These are phyloP conservation scores for Hydrozoanthus gracilis DNA, from an alignment of 92 coral and sea anemone genomes.

Conservation along the genomic window DNA sequence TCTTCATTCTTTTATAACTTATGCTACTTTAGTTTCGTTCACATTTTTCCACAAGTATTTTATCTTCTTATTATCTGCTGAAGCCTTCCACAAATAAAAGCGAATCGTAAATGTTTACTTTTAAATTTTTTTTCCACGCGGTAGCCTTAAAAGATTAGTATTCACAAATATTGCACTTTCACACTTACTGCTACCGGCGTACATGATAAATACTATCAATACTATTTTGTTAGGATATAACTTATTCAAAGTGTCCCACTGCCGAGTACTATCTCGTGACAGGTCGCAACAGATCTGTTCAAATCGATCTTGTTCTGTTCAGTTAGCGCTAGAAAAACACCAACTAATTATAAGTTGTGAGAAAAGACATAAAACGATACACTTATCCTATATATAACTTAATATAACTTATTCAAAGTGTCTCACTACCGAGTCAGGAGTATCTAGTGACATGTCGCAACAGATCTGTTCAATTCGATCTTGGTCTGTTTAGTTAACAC, in stretches of 20 bases:
- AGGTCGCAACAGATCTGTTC: constrained; percentile 8
- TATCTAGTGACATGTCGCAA: neutral
- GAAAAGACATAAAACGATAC: neutral
- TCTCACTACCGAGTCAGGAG: too few species aligned
- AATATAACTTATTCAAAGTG: neutral
- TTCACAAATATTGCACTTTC: neutral
- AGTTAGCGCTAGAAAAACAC: neutral
- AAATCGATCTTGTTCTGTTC: constrained; percentile 6
- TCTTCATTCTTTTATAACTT: too few species aligned
- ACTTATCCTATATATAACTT: too few species aligned
- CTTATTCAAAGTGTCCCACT: too few species aligned
- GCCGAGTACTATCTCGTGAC: neutral
- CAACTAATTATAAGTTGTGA: constrained; percentile 7
- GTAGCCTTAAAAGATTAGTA: neutral
- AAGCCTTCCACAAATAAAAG: too few species aligned
- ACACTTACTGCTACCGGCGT: too few species aligned
- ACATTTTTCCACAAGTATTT: too few species aligned
- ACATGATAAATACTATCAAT: too few species aligned
- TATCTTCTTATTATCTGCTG: too few species aligned
- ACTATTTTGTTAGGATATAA: neutral
- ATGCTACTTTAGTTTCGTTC: too few species aligned
- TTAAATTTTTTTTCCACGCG: neutral
- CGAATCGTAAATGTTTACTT: too few species aligned
- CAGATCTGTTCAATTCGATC: constrained; percentile 11
- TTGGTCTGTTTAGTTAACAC: neutral